Base-by-base conservation (phyloP, 2,888 invertebrate genomes). In the Cheilosia impressa region DNA sequence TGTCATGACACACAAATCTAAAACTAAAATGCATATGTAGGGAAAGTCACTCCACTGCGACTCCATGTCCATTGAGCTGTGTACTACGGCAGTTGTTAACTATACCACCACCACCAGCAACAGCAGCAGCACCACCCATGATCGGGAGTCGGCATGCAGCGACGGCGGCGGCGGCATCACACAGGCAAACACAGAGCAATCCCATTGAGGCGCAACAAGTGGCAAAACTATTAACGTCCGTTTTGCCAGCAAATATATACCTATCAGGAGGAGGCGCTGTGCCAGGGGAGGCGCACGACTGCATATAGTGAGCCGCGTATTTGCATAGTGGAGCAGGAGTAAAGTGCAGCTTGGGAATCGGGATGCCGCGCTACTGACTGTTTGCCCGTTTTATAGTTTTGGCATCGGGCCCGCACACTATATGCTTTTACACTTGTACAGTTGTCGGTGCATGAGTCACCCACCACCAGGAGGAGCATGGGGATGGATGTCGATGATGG, bases 171-270 rank as follows among this genome's bases (percentile, higher is more conserved):
- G 85, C 69, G 80, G 76, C 71, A 66, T 65, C 52, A 47, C 65
- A 82, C 62, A 73, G 89, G 88, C 90, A 90, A 89, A 89, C 52
- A 60, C 89, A 87, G 75, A 79, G 79, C 84, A 84, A 84, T 75
- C 79, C 65, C 76, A 71, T 71, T 77, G 77, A 71, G 77, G 80
- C 72, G 87, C 87, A 87, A 87, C 87, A 87, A 87, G 87, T 87
- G 87, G 87, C 76, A 80, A 84, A 83, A 83, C 87, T 83, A 84
- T 90, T 89, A 89, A 89, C 90, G 89, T 89, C 89, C 90, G 90
- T 90, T 89, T 88, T 87, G 38, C 87, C 78, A 58, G 82, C 87
- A 77, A 65, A 69, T 71, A 72, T 83, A 87, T 52, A 71, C 69
- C 69, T 65, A 87, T 60, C 50, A 68, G 22, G 27, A 63, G 15